Evolutionary conservation across 2,113 vertebrate genomes (phyloP), one percentile per base, ranked within the genome.

Genomic region (Plotosus lineatus): DNA sequence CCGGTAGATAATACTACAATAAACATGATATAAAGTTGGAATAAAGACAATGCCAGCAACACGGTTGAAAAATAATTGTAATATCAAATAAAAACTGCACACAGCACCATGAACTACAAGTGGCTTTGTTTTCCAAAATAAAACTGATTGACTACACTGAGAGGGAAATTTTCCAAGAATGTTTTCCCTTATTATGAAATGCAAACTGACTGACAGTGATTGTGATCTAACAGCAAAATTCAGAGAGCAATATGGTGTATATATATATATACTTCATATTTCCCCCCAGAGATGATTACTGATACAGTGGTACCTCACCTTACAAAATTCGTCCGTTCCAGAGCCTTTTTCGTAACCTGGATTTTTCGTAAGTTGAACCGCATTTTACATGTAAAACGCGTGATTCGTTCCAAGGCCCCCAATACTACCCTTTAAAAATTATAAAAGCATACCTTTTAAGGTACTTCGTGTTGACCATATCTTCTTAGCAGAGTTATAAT

Each of bases 101-200:
- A 93, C 88, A 92, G 93, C 93, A 94, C 92, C 93, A 91, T 91
- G 90, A 82, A 91, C 85, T 77, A 75, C 88, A 91, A 92, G 91
- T 91, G 91, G 90, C 92, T 90, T 93, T 89, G 46, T 77, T 14
- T 26, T 80, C 85, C 76, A 82, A 90, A 92, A 94, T 92, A 93
- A 93, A 92, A 94, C 93, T 81, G 84, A 84, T 84, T 84, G 86
- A 87, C 84, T 88, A 91, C 86, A 90, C 84, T 66, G 42, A 61
- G 36, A 66, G 86, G 88, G 85, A 90, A 91, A 85, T 61, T 84
- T 86, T 85, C 81, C 83, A 85, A 85, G 85, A 46, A 46, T 9
- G 12, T 83, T 88, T 87, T 88, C 79, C 86, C 89, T 83, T 83
- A 86, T 83, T 82, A 82, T 85, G 88, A 83, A 89, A 89, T 86